Base-by-base conservation (phyloP, 1,140 invertebrate species). In the Cherax destructor region DNA sequence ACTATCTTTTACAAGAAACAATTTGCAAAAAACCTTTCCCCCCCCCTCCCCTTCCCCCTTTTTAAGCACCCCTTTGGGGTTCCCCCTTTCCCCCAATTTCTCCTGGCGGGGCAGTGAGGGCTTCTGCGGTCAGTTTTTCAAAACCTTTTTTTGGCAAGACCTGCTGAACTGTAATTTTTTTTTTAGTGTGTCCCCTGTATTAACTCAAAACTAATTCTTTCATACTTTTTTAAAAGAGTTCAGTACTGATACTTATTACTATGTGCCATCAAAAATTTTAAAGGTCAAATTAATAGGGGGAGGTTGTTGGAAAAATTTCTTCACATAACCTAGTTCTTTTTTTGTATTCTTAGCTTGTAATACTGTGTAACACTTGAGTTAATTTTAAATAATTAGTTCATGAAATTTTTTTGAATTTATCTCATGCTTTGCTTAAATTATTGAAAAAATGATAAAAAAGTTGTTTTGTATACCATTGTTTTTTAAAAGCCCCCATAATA, bases 61-160 rank as follows among this genome's bases (percentile, higher is more conserved):
- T 52, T 30, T 24, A 24, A 69, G 52, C 18, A 86, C 30, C 85
- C 30, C 3, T 41, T 77, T 61, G 7, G 18, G 56, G 50, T 74
- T 84, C n/a, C n/a, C 30, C 61, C 78, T 56, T 47, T 65, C 87
- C 87, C 87, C 79, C n/a, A 49, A 41, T 61, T 80, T 79, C 87
- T 88, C 87, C 87, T 83, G 87, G 87, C 74, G n/a, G 87, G 83
- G 87, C 78, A 69, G 85, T 50, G 65, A 79, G 87, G 79, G 47
- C 79, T 88, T 65, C 86, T 81, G 79, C 87, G 41, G 87, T 65
- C 79, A 88, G 78, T 88, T 81, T 30, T 88, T 79, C 80, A 81
- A 61, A 88, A 88, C 41, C 49, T 88, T 88, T 81, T 80, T 78
- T 83, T 88, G 79, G 61, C 21, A 83, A 72, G 52, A 83, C 41